These are phyloP conservation scores for Rhinichthys klamathensis DNA, from an alignment of 2,113 vertebrate species.

Conservation along the genomic window DNA sequence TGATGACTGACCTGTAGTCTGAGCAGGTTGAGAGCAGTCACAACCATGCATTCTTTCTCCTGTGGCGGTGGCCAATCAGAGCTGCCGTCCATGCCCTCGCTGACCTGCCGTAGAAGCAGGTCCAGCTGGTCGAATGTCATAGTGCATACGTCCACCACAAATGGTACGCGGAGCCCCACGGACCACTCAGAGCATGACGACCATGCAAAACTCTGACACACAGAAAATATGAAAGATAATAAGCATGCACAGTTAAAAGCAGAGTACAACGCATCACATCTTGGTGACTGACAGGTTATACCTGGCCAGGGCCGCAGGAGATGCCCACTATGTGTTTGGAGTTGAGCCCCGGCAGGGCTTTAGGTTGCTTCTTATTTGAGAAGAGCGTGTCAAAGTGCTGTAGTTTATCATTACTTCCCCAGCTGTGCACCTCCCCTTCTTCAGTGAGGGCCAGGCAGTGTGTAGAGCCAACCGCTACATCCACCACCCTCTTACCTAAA, in stretches of 20 bases:
- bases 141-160: conserved; percentile 95
- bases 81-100: conserved; percentile 95
- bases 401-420: conserved; percentile 97
- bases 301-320: conserved; percentile 95
- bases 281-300: conserved; percentile 57
- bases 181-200: conserved; percentile 98
- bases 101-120: conserved; percentile 91
- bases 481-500: conserved; percentile 94
- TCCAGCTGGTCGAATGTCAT: conserved; percentile 97
- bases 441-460: conserved; percentile 95
- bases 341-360: conserved; percentile 90
- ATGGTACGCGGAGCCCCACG: conserved; percentile 92
- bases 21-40: conserved; percentile 90
- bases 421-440: conserved; percentile 95
- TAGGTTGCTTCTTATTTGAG: conserved; percentile 92
- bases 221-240: neutral
- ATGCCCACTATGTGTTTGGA: conserved; percentile 95
- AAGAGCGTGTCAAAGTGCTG: conserved; percentile 97
- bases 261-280: neutral
- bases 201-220: conserved; percentile 88
- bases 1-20: conserved; percentile 86
- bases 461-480: conserved; percentile 93
- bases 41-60: conserved; percentile 97
- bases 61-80: conserved; percentile 97
- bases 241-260: neutral